Percentiles rank a stretch among this genome's conserved stretches.
phyloP scores from a whole-genome alignment of 2,888 invertebrate species.

The Willowsia nigromaculata region DNA sequence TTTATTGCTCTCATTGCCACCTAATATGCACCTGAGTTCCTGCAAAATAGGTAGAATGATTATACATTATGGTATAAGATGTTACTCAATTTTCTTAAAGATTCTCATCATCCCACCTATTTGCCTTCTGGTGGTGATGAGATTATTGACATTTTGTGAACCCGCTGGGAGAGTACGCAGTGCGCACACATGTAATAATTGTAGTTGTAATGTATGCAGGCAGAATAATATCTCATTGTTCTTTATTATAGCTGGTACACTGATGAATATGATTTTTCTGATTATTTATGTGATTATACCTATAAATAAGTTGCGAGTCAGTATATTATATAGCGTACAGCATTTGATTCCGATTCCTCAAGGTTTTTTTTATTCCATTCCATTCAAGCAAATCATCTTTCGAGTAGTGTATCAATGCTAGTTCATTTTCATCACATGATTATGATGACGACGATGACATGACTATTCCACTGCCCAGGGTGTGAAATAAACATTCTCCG shows the following conservation, averaged over 20 bases:
- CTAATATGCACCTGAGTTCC: too few relatives aligned
- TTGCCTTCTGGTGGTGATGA: background rate
- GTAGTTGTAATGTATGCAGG: background rate
- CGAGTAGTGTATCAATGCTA: background rate
- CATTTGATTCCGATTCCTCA: too few relatives aligned
- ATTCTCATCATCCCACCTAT: background rate
- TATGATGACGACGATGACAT: background rate
- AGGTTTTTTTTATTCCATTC: background rate
- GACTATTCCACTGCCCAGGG: background rate
- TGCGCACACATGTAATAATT: constrained; percentile 7
- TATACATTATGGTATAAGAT: background rate
- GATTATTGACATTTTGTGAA: background rate
- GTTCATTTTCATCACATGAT: background rate
- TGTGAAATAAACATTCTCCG: constrained; percentile 17
- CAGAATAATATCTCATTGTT: background rate
- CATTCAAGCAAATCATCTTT: background rate
- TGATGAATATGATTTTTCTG: background rate
- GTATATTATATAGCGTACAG: too few relatives aligned
- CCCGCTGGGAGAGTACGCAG: background rate
- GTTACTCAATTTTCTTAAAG: background rate
- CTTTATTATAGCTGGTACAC: background rate
- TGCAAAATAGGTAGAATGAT: too few relatives aligned
- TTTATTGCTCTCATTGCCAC: background rate
- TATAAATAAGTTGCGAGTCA: too few relatives aligned
- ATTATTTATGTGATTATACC: background rate